Evolutionary conservation across 2,888 invertebrate species (phyloP).

Genomic region (Rhaphigaster nebulosa): DNA sequence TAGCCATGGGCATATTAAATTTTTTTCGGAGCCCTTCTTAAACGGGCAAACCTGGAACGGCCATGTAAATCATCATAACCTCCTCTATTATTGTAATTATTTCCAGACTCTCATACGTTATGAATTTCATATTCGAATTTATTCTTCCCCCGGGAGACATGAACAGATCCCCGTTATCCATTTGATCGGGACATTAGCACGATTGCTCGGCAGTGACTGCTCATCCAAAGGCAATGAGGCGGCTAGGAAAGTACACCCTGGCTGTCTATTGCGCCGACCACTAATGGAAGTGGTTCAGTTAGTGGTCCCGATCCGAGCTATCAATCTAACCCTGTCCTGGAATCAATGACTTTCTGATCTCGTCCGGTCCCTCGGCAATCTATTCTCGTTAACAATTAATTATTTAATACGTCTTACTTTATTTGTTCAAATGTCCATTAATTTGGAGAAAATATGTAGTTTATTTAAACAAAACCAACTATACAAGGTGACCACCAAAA

Average conservation of each 20-base stretch:
- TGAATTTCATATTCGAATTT: not conserved
- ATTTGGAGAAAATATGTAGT: not conserved
- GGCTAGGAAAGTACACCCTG: not conserved
- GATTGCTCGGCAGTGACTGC: not conserved
- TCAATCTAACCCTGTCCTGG: not conserved
- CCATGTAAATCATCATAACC: not conserved
- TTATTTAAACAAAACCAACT: not conserved
- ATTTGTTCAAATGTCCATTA: not conserved
- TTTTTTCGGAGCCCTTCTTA: no score
- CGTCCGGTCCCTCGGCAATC: not conserved
- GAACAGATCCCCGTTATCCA: not conserved
- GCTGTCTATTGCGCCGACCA: not conserved
- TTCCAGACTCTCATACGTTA: not conserved
- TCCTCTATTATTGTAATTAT: not conserved
- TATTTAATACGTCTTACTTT: not conserved
- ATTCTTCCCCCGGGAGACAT: not conserved
- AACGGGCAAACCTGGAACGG: no score
- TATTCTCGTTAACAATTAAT: not conserved
- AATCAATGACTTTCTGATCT: conserved; percentile 2
- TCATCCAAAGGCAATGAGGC: conserved; percentile 4
- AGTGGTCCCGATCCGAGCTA: not conserved
- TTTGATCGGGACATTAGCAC: not conserved
- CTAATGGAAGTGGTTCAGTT: conserved; percentile 32
- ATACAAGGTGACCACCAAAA: no score
- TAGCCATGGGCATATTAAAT: no score